Base-by-base conservation (phyloP, 2,888 invertebrate species). In the Eristalis intricaria region DNA sequence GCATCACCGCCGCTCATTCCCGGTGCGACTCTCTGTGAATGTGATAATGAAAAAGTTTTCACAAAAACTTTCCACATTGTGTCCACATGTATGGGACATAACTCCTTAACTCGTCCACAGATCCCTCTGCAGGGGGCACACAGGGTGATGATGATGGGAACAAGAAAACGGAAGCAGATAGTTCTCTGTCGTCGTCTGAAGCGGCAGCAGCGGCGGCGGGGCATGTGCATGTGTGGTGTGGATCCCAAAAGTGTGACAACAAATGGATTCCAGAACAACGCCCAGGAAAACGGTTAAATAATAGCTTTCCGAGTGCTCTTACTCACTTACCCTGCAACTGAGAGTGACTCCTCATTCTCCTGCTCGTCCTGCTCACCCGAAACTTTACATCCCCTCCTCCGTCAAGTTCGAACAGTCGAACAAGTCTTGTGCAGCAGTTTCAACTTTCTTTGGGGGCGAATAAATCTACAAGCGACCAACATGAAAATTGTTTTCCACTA, bases 21-120 rank as follows among this genome's bases (percentile, higher is more conserved):
- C 56, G 69, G 65, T 69, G 74, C 75, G 80, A 84, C 71, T 84
- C 74, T 75, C 74, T 60, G 74, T 76, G 75, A 75, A 80, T 80
- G 80, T 79, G 74, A 75, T 84, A 84, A 74, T 84, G 79, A 79
- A 84, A 84, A 84, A 79, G 69, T 79, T 84, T 79, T 58, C 50
- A 32, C 63, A 50, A 38, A 75, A 84, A 80, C 75, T 80, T 84
- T 84, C 65, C 66, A 80, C 75, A 84, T 84, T 84, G 80, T 61
- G 61, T 68, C 43, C 75, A 80, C 65, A 43, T 69, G 60, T 26
- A 56, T 29, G 56, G 32, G 11, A 29, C 11, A 50, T 22, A 22
- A 69, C 13, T 50, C 50, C 35, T 35, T 15, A 40, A 38, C 64
- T 40, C n/a, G 50, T n/a, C 32, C 40, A 50, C 50, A 19, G 19